Evolutionary conservation across 2,797 vertebrate genomes (phyloP), one percentile per base, ranked within the genome.

Genomic region (Pygocentrus nattereri): DNA sequence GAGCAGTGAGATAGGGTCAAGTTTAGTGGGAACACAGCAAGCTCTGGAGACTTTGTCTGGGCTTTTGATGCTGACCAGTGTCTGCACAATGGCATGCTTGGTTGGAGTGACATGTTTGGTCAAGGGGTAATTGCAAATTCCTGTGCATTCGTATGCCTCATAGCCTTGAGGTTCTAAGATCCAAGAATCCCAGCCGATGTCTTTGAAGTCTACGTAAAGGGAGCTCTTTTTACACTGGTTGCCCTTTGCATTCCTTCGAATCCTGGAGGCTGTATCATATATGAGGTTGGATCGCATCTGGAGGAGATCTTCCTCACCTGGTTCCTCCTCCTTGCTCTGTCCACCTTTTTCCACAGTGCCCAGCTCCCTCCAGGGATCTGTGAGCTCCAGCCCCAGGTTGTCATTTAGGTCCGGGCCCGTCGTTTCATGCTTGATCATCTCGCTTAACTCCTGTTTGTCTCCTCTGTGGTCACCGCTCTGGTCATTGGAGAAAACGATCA

Each of bases 151-250:
- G 0, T 95, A 99, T 4, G 98, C 98, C 74, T 99, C 97, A 0
- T 99, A 99, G 5, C 97, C 96, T 0, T 94, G 87, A 0, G 98
- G 98, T 0, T 97, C 98, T 0, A 99, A 95, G 91, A 99, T 98
- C 98, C 98, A 99, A 52, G 95, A 98, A 87, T 99, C 97, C 98
- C 98, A 99, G 19, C 97, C 97, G 0, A 99, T 99, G 82, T 99
- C 98, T 86, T 99, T 99, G 91, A 99, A 99, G 88, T 99, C 97
- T 0, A 99, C 97, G 15, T 95, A 97, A 64, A 99, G 95, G 0
- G 97, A 96, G 13, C 95, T 96, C 82, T 95, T 97, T 89, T 97
- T 98, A 91, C 98, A 99, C 83, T 96, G 96, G 91, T 97, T 97
- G 30, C 96, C 97, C 78, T 98, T 99, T 56, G 97, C 98, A 0